A percentile compares a stretch with the other conserved stretches of the same genome.
phyloP scores from a whole-genome alignment of 1,140 invertebrate species.

The Centruroides sculpturatus region DNA sequence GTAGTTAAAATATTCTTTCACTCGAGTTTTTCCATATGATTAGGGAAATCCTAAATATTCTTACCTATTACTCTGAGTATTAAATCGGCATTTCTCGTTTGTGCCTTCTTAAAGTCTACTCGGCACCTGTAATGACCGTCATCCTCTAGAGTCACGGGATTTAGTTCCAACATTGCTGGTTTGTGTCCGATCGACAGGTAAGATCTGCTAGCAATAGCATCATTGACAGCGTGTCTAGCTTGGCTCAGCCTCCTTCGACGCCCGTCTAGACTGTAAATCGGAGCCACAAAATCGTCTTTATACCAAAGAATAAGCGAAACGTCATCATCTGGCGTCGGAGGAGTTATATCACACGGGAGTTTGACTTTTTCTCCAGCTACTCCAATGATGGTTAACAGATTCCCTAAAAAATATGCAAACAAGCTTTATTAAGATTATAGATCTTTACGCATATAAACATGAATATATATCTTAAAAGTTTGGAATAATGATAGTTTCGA shows the following conservation, averaged over 20 bases:
- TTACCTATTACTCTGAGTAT: constrained; percentile 80
- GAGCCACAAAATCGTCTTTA: constrained; percentile 60
- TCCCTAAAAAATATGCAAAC: no score
- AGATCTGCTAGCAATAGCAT: constrained; percentile 2
- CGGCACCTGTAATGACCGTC: constrained; percentile 69
- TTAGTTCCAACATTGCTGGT: constrained; percentile 56
- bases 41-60: constrained; percentile 23
- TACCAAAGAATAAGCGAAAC: constrained; percentile 84
- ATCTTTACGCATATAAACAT: no score
- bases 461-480: no score
- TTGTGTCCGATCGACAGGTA: constrained; percentile 9
- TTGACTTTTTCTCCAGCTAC: constrained; percentile 59
- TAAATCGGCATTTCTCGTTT: constrained; percentile 73
- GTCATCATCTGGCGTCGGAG: constrained; percentile 51
- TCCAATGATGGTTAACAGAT: not conserved
- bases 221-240: not conserved
- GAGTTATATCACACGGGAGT: constrained; percentile 66
- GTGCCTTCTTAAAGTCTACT: constrained; percentile 77
- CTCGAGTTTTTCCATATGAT: not conserved
- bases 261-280: constrained; percentile 46
- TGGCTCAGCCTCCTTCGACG: constrained; percentile 3
- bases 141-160: constrained; percentile 58
- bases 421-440: no score
- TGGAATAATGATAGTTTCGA: no score
- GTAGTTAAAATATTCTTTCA: no score